Evolutionary conservation across 1,140 invertebrate genomes (phyloP).

Genomic region (Conus ventricosus): DNA sequence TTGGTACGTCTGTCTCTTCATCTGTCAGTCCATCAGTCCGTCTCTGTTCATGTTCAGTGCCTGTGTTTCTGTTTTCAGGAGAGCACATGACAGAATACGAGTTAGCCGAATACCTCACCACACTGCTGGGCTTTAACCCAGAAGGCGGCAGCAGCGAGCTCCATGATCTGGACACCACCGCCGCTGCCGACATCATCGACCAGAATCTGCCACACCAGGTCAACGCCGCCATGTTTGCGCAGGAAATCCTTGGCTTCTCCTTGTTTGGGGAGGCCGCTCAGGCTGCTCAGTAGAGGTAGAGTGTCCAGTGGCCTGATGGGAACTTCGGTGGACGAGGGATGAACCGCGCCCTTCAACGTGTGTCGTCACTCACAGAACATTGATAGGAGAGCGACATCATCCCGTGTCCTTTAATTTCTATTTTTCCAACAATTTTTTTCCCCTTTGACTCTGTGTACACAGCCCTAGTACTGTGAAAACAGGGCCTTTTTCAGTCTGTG

Average conservation of each 20-base stretch:
- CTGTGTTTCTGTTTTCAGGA: conserved; percentile 55
- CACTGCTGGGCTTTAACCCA: conserved; percentile 70
- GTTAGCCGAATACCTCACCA: conserved; percentile 73
- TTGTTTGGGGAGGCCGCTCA: neutral
- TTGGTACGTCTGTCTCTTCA: too few relatives aligned
- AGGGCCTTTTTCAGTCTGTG: neutral
- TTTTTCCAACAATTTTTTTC: too few relatives aligned
- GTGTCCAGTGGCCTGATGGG: neutral
- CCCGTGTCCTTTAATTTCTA: too few relatives aligned
- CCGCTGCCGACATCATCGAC: conserved; percentile 66
- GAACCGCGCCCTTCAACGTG: neutral
- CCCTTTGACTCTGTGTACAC: too few relatives aligned
- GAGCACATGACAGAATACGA: conserved; percentile 75
- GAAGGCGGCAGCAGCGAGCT: conserved; percentile 72
- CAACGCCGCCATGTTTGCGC: conserved; percentile 67
- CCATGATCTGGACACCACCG: conserved; percentile 64
- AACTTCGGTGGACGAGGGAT: neutral
- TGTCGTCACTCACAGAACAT: neutral
- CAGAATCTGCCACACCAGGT: conserved; percentile 69
- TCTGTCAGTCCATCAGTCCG: too few relatives aligned
- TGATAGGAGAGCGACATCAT: too few relatives aligned
- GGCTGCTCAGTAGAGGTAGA: neutral
- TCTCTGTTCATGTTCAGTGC: too few relatives aligned
- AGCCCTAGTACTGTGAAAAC: neutral
- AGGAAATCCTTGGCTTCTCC: conserved; percentile 71